These are phyloP conservation scores for Hydrotaea cyrtoneurina DNA, from an alignment of 2,888 invertebrate genomes.

Conservation along the genomic window DNA sequence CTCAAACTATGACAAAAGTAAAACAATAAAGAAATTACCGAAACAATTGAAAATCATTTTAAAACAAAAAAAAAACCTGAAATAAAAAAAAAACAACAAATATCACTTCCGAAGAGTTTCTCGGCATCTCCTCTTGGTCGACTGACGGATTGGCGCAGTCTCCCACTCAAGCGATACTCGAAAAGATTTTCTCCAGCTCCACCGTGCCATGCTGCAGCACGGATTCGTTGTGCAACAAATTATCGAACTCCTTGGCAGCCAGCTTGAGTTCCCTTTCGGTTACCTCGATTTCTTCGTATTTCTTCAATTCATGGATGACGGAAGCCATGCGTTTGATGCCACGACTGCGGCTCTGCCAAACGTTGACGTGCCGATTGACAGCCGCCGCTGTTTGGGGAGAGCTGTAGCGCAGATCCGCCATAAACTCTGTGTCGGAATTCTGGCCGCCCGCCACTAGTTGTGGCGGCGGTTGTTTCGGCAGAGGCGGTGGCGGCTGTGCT, in stretches of 20 bases:
- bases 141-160: background rate
- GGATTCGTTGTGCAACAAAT: constrained; percentile 40
- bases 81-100: constrained; percentile 9
- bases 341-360: constrained; percentile 70
- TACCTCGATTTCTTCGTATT: constrained; percentile 77
- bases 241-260: constrained; percentile 74
- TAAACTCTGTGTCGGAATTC: too few species aligned
- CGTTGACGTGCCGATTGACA: background rate
- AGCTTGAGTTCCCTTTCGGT: constrained; percentile 76
- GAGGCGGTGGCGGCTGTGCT: background rate
- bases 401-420: background rate
- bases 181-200: constrained; percentile 75
- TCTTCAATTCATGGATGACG: constrained; percentile 66
- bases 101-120: background rate
- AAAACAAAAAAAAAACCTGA: constrained; percentile 7
- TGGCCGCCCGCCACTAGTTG: constrained; percentile 52
- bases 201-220: constrained; percentile 2
- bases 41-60: background rate
- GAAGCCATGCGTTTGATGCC: constrained; percentile 38
- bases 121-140: background rate
- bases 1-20: background rate
- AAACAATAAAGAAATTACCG: background rate
- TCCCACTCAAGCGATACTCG: constrained; percentile 70
- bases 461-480: constrained; percentile 34
- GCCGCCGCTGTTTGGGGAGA: background rate